Conservation (phyloP, 2,888 invertebrate genomes). For the Melinopterus prodromus region DNA sequence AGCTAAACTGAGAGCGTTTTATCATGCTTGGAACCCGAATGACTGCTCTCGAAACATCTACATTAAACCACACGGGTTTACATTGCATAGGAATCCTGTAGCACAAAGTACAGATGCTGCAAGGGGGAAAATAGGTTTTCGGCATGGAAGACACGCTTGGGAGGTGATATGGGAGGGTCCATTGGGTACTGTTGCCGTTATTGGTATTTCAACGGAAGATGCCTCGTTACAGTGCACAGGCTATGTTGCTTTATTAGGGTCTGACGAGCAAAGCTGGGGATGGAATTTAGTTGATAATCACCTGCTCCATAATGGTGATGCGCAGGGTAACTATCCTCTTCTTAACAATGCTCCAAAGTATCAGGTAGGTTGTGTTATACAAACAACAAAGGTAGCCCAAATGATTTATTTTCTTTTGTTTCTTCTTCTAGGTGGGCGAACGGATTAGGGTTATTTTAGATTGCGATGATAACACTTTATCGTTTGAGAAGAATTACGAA, state of each 20-base stretch:
- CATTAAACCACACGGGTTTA: conserved; percentile 96
- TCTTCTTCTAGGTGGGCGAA: conserved; percentile 85
- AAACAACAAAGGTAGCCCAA: conserved; percentile 17
- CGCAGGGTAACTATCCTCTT: conserved; percentile 92
- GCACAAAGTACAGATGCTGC: conserved; percentile 98
- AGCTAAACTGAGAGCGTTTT: conserved; percentile 91
- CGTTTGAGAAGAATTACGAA: conserved; percentile 98
- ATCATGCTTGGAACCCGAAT: conserved; percentile 96
- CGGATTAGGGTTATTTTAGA: conserved; percentile 96
- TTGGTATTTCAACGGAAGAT: conserved; percentile 94
- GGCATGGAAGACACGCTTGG: conserved; percentile 95
- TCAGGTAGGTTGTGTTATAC: conserved; percentile 71
- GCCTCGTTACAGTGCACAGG: conserved; percentile 94
- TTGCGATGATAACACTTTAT: conserved; percentile 95
- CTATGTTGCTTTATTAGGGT: conserved; percentile 93
- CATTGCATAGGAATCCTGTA: conserved; percentile 96
- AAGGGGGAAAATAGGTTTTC: conserved; percentile 89
- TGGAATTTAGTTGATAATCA: conserved; percentile 99
- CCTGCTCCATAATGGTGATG: conserved; percentile 94
- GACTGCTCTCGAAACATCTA: conserved; percentile 98
- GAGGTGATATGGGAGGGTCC: conserved; percentile 99
- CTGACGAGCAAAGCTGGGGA: conserved; percentile 98
- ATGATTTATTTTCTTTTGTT: conserved; percentile 33
- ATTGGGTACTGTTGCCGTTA: conserved; percentile 96
- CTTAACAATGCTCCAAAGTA: conserved; percentile 97